phyloP scores from a whole-genome alignment of 2,113 vertebrate species.

The Hyla sarda region DNA sequence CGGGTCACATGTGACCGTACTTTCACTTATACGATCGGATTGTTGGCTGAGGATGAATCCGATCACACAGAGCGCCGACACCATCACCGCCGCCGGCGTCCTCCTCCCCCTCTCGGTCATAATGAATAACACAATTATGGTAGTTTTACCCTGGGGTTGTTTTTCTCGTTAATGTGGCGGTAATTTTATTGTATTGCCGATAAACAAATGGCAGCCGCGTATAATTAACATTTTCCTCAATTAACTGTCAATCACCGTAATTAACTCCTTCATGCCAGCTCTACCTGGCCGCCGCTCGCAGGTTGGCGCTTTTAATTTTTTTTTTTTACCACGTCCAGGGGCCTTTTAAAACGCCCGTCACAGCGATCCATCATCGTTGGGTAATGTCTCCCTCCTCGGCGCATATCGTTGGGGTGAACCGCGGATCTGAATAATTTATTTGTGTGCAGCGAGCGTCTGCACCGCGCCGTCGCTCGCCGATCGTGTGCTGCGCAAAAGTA shows the following conservation, averaged over 20 bases:
- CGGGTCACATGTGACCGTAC: background rate
- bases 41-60: background rate
- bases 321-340: no score
- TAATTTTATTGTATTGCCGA: constrained; percentile 72
- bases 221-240: constrained; percentile 72
- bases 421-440: background rate
- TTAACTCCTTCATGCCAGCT: constrained; percentile 62
- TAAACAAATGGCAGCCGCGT: constrained; percentile 71
- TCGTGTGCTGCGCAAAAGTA: background rate
- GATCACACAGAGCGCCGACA: no score
- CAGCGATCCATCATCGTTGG: no score
- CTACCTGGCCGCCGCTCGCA: background rate
- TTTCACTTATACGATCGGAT: background rate
- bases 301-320: no score
- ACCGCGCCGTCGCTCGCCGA: background rate
- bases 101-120: constrained; percentile 45
- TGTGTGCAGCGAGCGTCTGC: background rate
- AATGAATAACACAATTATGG: constrained; percentile 69
- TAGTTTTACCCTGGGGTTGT: constrained; percentile 67
- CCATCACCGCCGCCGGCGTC: background rate
- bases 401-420: background rate
- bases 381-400: background rate
- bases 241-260: constrained; percentile 66
- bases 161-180: constrained; percentile 71
- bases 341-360: background rate